phyloP scores from a whole-genome alignment of 2,888 invertebrate genomes.

The Drosophila antonietae region DNA sequence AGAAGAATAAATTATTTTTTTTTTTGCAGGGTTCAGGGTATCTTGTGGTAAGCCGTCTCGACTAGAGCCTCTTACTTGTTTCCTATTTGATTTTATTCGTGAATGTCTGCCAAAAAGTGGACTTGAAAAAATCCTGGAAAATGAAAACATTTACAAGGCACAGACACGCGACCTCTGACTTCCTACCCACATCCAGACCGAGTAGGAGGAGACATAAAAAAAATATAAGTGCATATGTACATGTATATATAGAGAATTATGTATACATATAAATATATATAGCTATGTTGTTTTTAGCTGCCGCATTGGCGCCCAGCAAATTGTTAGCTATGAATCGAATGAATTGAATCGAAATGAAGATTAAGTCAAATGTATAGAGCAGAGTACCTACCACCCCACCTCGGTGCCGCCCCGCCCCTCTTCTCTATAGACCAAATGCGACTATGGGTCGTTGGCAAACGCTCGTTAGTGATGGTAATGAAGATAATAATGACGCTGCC shows the following conservation, averaged over 20 bases:
- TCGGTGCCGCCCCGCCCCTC: not conserved
- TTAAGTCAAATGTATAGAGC: conserved; percentile 39
- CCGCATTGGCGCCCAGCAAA: conserved; percentile 70
- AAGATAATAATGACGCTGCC: conserved; percentile 47
- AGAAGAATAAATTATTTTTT: no score
- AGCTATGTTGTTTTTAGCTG: conserved; percentile 62
- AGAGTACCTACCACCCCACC: not conserved
- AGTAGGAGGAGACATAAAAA: not conserved
- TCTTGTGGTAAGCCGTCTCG: no score
- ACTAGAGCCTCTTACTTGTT: no score
- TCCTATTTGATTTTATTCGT: no score
- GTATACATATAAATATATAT: conserved; percentile 25
- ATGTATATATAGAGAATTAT: no score
- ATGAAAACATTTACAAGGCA: conserved; percentile 74
- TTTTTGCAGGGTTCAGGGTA: no score
- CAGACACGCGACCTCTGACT: conserved; percentile 43
- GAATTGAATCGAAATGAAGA: conserved; percentile 37
- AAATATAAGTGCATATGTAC: not conserved
- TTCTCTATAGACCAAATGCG: not conserved
- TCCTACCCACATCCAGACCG: not conserved
- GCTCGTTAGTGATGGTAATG: conserved; percentile 40
- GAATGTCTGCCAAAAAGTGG: no score
- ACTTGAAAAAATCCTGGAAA: conserved; percentile 50
- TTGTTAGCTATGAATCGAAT: conserved; percentile 64
- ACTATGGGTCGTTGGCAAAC: conserved; percentile 44